Evolutionary conservation across 2,888 invertebrate species (phyloP), one percentile per base, ranked within the genome.

Genomic region (Clunio marinus): DNA sequence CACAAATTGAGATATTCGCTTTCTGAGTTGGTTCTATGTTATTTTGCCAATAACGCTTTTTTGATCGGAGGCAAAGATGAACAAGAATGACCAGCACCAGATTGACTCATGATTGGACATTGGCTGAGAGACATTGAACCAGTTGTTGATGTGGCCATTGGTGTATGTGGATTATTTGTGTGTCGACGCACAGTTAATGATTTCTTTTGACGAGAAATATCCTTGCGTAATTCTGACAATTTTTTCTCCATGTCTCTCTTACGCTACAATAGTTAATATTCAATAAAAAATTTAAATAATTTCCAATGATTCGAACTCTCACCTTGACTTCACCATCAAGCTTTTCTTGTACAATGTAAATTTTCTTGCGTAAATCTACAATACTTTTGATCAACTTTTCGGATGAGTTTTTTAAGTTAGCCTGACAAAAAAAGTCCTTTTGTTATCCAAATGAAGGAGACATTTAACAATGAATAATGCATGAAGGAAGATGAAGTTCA

Each of bases 161-260:
- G 69, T 25, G 69, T 68, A 28, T 62, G 45, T 17, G 41, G 10
- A 37, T 63, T 63, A 35, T 59, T 28, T 32, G 32, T 22, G 15
- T 25, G 22, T 17, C 70, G 69, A 10, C 70, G 62, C 58, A 59
- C 45, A 46, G 70, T 60, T 25, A 70, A 60, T 10, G 67, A 58
- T 69, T 70, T 70, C 58, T 70, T 70, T 32, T 70, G 70, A 58
- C 69, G 69, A 57, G 70, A 69, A 51, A 70, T 68, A 51, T 70
- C 68, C 62, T 69, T 70, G 27, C 70, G 69, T 17, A 70, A 20
- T 15, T 70, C 69, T 10, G 70, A 62, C 17, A 70, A 51, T 60
- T 70, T 70, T 51, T 70, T 70, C 46, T 70, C 70, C 57, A 70
- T 69, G 15, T 67, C 69, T 57, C 63, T 58, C 37, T 70, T 70